Conservation (phyloP, 2,113 vertebrate species). For the Forbesichthys papilliferus region DNA sequence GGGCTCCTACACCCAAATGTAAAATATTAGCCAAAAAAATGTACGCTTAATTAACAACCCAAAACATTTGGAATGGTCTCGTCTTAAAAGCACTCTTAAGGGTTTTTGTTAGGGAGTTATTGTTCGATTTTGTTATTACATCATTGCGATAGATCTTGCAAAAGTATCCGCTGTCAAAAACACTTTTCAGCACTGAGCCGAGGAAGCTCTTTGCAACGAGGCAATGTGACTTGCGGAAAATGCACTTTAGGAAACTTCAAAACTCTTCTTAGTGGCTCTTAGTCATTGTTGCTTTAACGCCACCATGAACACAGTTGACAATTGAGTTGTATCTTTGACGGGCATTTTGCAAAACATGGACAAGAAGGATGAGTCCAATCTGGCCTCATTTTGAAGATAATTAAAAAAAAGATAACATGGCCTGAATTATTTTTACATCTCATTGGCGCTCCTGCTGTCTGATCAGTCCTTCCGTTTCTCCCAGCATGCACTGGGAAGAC, state of each 20-base stretch:
- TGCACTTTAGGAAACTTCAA: too few species aligned
- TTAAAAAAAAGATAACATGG: slow-evolving; percentile 22
- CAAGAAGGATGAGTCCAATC: background rate
- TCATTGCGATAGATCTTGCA: too few species aligned
- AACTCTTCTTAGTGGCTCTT: too few species aligned
- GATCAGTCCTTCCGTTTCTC: slow-evolving; percentile 20
- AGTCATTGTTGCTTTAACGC: background rate
- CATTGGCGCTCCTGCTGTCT: slow-evolving; percentile 11
- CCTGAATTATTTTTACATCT: slow-evolving; percentile 28
- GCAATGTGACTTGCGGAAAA: too few species aligned
- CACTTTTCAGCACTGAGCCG: too few species aligned
- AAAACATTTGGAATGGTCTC: slow-evolving; percentile 1
- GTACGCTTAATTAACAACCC: slow-evolving; percentile 43
- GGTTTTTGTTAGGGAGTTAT: too few species aligned
- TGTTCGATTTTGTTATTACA: too few species aligned
- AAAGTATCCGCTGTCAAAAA: too few species aligned
- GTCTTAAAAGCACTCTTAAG: too few species aligned
- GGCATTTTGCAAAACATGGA: slow-evolving; percentile 8
- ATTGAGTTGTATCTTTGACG: slow-evolving; percentile 22
- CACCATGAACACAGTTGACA: slow-evolving; percentile 17
- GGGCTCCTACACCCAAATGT: background rate
- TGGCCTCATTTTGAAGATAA: background rate
- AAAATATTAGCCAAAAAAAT: slow-evolving; percentile 29
- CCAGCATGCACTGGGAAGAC: slow-evolving; percentile 1
- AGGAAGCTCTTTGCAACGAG: too few species aligned